A percentile compares a stretch with the other conserved stretches of the same genome.
phyloP scores from a whole-genome alignment of 2,888 invertebrate species.

The Crepidodera aurea region DNA sequence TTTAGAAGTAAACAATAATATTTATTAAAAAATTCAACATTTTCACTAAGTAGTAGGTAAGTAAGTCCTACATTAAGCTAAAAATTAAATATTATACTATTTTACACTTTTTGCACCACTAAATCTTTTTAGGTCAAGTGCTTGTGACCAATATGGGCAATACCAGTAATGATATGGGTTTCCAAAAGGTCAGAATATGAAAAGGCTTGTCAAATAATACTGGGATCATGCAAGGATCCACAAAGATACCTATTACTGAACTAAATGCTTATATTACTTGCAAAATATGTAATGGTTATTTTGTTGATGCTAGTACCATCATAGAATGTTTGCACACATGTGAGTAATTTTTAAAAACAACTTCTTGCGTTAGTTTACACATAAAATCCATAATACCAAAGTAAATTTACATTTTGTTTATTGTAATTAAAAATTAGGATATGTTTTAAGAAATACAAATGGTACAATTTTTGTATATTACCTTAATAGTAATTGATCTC shows the following conservation, averaged over 20 bases:
- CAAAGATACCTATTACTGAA: constrained; percentile 62
- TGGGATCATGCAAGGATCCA: constrained; percentile 61
- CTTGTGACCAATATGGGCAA: constrained; percentile 57
- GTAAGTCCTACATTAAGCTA: constrained; percentile 16
- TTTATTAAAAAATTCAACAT: constrained; percentile 41
- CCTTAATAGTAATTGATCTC: too few species aligned
- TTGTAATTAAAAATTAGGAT: too few species aligned
- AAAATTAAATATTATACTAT: neutral
- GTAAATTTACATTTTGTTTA: too few species aligned
- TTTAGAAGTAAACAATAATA: constrained; percentile 58
- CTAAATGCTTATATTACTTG: constrained; percentile 76
- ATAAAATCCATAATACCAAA: neutral
- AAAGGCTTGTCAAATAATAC: constrained; percentile 36
- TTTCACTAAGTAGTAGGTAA: constrained; percentile 18
- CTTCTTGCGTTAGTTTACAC: neutral
- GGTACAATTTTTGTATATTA: too few species aligned
- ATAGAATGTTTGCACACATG: constrained; percentile 82
- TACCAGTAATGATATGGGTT: constrained; percentile 28
- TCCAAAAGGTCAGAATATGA: constrained; percentile 45
- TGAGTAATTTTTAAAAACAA: constrained; percentile 59
- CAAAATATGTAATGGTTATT: constrained; percentile 76
- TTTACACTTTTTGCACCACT: constrained; percentile 6
- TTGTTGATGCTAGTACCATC: constrained; percentile 81
- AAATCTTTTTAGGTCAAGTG: constrained; percentile 56
- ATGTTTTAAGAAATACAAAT: too few species aligned